Base-by-base conservation (phyloP, 2,113 vertebrate genomes). In the Lepisosteus oculatus region DNA sequence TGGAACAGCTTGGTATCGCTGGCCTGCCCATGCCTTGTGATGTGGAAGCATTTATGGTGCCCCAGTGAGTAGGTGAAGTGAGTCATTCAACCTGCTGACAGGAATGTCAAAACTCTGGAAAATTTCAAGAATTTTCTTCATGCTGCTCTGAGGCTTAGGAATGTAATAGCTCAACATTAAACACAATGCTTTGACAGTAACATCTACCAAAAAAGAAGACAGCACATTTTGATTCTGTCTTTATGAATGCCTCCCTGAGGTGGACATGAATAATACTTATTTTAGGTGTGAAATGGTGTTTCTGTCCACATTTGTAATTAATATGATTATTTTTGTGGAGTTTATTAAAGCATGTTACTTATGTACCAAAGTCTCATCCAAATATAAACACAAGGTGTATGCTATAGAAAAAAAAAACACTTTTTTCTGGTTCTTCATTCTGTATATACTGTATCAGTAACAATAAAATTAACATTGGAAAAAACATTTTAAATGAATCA, bases 1-100 rank as follows among this genome's bases (percentile, higher is more conserved):
- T 75, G 67, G 70, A 70, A 66, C 68, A 70, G 73, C 68, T 70
- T 70, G 54, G 73, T 70, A 75, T 55, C 64, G 68, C 62, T 70
- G 44, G 68, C 14, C 61, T 67, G 65, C 57, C 59, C 57, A 41
- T 42, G 17, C 68, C 63, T 66, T 65, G 55, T 64, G 69, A 70
- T 61, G 69, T 67, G 51, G 51, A 71, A 71, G 64, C 74, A 41
- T 71, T 75, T 71, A 67, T 45, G 45, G 55, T 71, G 69, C 55
- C 45, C 65, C n/a, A 61, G 55, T 61, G 64, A 72, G 65, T 67
- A 72, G 15, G 44, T 71, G 47, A 71, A 71, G 69, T 75, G 68
- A 71, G 64, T 47, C 74, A 57, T 61, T 75, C 63, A 71, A 51
- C 55, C 68, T 66, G 42, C 15, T 75, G 45, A 55, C 47, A 71